Evolutionary conservation across 2,113 vertebrate genomes (phyloP).

Genomic region (Myanophis thanlyinensis): DNA sequence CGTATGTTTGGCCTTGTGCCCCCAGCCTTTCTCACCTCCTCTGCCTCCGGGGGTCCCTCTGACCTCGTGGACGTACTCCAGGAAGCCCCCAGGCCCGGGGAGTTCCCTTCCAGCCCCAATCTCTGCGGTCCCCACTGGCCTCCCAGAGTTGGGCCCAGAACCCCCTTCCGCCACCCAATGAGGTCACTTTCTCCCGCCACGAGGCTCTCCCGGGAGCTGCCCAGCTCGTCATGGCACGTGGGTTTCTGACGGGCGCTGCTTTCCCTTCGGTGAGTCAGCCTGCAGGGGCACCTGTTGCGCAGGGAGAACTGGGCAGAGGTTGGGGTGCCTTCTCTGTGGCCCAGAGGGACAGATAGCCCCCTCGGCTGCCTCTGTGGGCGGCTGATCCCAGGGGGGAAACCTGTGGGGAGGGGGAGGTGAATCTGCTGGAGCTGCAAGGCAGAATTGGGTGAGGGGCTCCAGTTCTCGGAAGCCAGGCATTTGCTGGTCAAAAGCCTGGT

Average conservation of each 20-base stretch:
- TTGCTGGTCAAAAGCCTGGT: not conserved
- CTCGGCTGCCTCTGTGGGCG: too few species aligned
- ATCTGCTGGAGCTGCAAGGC: not conserved
- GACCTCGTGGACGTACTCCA: not conserved
- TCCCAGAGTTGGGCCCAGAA: conserved; percentile 42
- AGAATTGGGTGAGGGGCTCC: not conserved
- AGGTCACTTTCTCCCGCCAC: conserved; percentile 49
- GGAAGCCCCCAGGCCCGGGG: not conserved
- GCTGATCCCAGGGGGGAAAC: not conserved
- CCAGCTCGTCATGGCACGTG: conserved; percentile 57
- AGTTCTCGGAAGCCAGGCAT: not conserved
- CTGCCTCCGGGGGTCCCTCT: not conserved
- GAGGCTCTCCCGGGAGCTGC: conserved; percentile 7
- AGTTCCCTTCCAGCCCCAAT: not conserved
- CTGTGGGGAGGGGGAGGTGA: not conserved
- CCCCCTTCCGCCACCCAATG: conserved; percentile 47
- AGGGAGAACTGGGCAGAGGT: not conserved
- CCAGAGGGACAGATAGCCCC: not conserved
- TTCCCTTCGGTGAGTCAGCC: conserved; percentile 57
- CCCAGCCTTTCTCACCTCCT: not conserved
- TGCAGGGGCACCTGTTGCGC: not conserved
- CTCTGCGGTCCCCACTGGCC: conserved; percentile 18
- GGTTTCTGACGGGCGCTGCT: conserved; percentile 32
- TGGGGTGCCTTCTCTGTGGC: not conserved
- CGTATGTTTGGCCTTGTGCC: not conserved